Evolutionary conservation across 1,140 invertebrate genomes (phyloP), one percentile per base, ranked within the genome.

Genomic region (Drosophila murphyi): DNA sequence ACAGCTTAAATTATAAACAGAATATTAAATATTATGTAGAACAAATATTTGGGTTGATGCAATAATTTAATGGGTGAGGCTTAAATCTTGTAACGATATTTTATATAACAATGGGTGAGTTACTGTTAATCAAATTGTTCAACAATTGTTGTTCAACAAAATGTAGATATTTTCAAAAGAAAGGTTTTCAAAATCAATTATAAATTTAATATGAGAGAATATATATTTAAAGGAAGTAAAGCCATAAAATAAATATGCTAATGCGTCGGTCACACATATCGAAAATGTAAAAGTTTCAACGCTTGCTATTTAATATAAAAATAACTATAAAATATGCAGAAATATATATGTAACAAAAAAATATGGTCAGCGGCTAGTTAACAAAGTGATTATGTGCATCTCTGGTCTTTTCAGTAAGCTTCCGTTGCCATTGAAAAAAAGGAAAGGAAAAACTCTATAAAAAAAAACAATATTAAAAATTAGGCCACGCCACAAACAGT

Each of bases 401-500:
- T 72, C 43, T 45, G 12, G 41, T 71, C 52, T 68, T 88, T 74
- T 5, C 83, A 87, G 72, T 55, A 20, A 20, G 20, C 20, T 20
- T 20, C 80, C 32, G 62, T 54, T 57, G 6, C 43, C n/a, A 85
- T 74, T 59, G 55, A 45, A 64, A 61, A 73, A 56, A 43, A 70
- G 54, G 51, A 70, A 34, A 65, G 59, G 35, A 60, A 32, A 45
- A 65, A 55, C 55, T 67, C 64, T 51, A 50, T 50, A 60, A 0
- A 31, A 41, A 41, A 64, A 59, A 57, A 10, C 31, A 54, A 68
- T 29, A 51, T 45, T 54, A 54, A 56, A 78, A 82, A 75, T 29
- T 60, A 64, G 78, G 82, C 31, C 78, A 76, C 78, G 76, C 78
- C 82, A 86, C 82, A 72, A 82, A 87, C 79, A 82, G 72, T 69